Evolutionary conservation across 2,797 vertebrate genomes (phyloP), one percentile per base, ranked within the genome.

Genomic region (Distichodus sexfasciatus): DNA sequence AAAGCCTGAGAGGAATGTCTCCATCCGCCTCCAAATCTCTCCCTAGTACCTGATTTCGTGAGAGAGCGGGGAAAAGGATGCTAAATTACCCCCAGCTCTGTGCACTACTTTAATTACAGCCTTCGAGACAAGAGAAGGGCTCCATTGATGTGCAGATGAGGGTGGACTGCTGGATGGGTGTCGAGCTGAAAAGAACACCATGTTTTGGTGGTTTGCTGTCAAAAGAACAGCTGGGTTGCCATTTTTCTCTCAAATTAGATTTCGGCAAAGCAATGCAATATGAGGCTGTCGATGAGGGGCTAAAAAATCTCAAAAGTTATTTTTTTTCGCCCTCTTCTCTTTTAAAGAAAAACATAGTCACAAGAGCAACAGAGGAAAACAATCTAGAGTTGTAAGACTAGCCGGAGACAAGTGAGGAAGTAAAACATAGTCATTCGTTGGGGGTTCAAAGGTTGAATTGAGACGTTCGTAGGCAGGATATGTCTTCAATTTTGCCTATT

Each of bases 161-260:
- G 89, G 89, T 86, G 87, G 88, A 90, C 85, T 84, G 71, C 71
- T 73, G 71, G 71, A 84, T 80, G 64, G 87, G 87, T 90, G 89
- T 89, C 83, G 84, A 84, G 78, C 79, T 89, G 88, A 91, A 90
- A 88, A 87, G 86, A 90, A 83, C 81, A 83, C 81, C 82, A 75
- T 91, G 90, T 91, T 92, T 91, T 91, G 90, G 89, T 91, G 88
- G 83, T 81, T 81, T 81, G 89, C 87, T 87, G 85, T 91, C 89
- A 90, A 90, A 87, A 86, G 89, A 92, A 92, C 91, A 92, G 90
- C 91, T 92, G 91, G 89, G 88, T 90, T 86, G 85, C 91, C 88
- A 90, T 91, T 92, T 73, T 90, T 90, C 84, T 85, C 88, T 90
- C 89, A 90, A 90, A 92, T 92, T 92, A 90, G 90, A 91, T 90